Conservation (phyloP, 1,140 invertebrate genomes). For the Coelopa frigida region DNA sequence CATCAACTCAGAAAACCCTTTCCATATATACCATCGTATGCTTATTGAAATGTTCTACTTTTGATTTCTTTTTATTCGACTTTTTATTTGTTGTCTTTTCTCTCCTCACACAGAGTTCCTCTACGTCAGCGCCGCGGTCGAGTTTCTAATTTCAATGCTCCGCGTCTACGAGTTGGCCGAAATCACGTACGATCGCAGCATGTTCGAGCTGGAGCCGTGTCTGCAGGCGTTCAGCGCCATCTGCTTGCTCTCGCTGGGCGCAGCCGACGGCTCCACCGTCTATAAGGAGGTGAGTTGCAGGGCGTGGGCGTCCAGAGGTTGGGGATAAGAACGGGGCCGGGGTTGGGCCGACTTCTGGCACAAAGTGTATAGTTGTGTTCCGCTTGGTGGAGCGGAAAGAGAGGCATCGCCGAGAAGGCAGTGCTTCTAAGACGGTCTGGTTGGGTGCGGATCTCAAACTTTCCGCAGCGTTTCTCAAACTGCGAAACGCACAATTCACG, state of each 20-base stretch:
- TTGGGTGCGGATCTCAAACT: too few relatives aligned
- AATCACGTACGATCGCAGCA: conserved; percentile 25
- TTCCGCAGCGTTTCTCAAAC: too few relatives aligned
- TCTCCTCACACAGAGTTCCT: conserved; percentile 29
- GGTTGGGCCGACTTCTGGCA: neutral
- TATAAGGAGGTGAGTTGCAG: conserved; percentile 41
- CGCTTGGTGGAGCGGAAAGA: too few relatives aligned
- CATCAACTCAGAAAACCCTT: too few relatives aligned
- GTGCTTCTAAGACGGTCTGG: too few relatives aligned
- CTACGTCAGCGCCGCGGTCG: conserved; percentile 24
- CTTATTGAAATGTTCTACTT: neutral
- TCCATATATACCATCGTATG: too few relatives aligned
- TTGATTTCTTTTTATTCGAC: neutral
- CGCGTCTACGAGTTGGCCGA: conserved; percentile 34
- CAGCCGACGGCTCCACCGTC: conserved; percentile 30
- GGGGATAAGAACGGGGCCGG: too few relatives aligned
- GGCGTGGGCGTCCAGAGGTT: too few relatives aligned
- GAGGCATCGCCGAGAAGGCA: too few relatives aligned
- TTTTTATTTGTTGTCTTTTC: conserved; percentile 9
- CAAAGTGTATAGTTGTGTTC: neutral
- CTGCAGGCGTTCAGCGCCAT: conserved; percentile 20
- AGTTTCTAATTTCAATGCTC: conserved; percentile 24
- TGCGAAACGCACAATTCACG: too few relatives aligned
- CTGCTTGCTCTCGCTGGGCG: conserved; percentile 22
- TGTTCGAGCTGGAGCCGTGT: conserved; percentile 28